These are phyloP conservation scores for Sinocyclocheilus maitianheensis DNA, from an alignment of 2,113 vertebrate genomes.

Conservation along the genomic window DNA sequence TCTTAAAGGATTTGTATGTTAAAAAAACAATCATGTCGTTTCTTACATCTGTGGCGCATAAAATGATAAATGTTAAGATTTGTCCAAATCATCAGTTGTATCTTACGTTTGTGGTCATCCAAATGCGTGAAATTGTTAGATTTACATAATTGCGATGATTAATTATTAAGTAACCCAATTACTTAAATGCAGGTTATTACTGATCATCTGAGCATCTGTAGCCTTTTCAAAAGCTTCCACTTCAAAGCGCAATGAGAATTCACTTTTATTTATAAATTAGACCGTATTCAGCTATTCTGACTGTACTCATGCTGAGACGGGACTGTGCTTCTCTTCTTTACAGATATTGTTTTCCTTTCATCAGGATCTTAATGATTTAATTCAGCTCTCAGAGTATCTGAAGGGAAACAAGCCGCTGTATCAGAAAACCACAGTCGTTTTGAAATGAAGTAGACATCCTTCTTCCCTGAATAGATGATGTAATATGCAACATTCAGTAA, in stretches of 20 bases:
- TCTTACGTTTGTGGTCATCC: not conserved
- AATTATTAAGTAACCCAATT: not conserved
- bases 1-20: too few relatives aligned
- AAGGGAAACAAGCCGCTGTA: not conserved
- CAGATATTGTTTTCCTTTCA: conserved; percentile 17
- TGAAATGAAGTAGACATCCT: not conserved
- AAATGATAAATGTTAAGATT: not conserved
- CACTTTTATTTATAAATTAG: not conserved
- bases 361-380: conserved; percentile 14
- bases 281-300: not conserved
- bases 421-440: not conserved
- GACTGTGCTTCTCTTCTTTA: not conserved
- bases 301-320: not conserved
- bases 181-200: not conserved
- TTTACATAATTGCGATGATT: not conserved
- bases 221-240: not conserved
- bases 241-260: not conserved
- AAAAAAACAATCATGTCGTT: not conserved
- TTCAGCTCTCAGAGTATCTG: not conserved
- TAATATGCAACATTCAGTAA: not conserved
- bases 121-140: not conserved
- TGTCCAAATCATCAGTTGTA: not conserved
- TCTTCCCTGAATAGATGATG: not conserved
- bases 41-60: not conserved
- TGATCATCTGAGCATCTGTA: not conserved